Evolutionary conservation across 2,113 vertebrate species (phyloP).

Genomic region (Psephotus haematonotus): DNA sequence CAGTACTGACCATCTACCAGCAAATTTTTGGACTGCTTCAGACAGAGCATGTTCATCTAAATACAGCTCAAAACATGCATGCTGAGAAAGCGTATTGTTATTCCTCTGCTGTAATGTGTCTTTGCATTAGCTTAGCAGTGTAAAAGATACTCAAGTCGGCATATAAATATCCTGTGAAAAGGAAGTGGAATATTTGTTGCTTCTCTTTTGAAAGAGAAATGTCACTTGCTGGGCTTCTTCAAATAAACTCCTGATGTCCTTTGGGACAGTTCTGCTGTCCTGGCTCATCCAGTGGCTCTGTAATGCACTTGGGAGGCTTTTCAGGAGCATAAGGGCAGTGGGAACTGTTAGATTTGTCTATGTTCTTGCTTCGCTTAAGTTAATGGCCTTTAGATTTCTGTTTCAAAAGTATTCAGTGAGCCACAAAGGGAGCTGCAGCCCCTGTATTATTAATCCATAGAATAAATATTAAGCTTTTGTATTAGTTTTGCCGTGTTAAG

Average conservation of each 20-base stretch:
- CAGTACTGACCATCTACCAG: neutral
- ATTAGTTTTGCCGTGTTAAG: neutral
- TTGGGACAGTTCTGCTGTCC: neutral
- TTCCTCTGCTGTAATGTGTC: neutral
- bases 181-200: neutral
- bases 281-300: neutral
- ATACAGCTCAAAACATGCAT: neutral
- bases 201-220: neutral
- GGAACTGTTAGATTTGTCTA: neutral
- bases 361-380: neutral
- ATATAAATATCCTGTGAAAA: constrained; percentile 13
- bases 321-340: neutral
- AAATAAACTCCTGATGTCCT: neutral
- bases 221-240: neutral
- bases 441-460: neutral
- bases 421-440: neutral
- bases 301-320: neutral
- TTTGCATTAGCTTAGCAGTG: neutral
- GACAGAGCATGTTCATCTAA: neutral
- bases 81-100: neutral
- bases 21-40: neutral
- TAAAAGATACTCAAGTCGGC: neutral
- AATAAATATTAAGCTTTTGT: neutral
- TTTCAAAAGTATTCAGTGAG: neutral
- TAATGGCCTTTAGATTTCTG: neutral